Percentiles rank a stretch among this genome's conserved stretches.
These are phyloP conservation scores for Morpho achilles DNA, from an alignment of 2,888 invertebrate genomes.

Conservation along the genomic window DNA sequence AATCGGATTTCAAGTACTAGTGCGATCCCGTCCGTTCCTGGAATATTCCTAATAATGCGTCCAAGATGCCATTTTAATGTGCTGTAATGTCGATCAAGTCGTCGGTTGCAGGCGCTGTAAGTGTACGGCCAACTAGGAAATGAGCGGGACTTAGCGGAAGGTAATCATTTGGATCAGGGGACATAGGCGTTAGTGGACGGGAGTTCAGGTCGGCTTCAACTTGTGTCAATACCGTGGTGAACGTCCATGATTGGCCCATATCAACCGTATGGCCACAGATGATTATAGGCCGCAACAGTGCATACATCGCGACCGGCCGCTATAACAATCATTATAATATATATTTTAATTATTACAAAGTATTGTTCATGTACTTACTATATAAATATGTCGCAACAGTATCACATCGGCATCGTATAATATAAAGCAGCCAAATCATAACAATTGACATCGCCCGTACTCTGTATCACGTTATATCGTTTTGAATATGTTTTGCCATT, in stretches of 20 bases:
- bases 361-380: no score
- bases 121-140: not conserved
- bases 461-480: conserved; percentile 9
- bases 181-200: conserved; percentile 21
- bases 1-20: no score
- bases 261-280: no score
- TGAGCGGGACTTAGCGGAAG: conserved; percentile 1
- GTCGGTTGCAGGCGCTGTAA: not conserved
- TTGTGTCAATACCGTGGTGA: conserved; percentile 18
- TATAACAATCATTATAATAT: no score
- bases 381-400: not conserved
- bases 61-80: no score
- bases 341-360: no score
- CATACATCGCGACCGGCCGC: not conserved
- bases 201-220: conserved; percentile 23
- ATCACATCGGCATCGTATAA: not conserved
- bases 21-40: no score
- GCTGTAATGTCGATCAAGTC: not conserved
- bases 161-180: conserved; percentile 12
- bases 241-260: no score
- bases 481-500: not conserved
- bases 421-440: not conserved
- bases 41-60: no score
- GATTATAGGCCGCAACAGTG: no score
- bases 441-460: not conserved